Conservation (phyloP, 2,797 vertebrate species). For the Sebastes iracundus region DNA sequence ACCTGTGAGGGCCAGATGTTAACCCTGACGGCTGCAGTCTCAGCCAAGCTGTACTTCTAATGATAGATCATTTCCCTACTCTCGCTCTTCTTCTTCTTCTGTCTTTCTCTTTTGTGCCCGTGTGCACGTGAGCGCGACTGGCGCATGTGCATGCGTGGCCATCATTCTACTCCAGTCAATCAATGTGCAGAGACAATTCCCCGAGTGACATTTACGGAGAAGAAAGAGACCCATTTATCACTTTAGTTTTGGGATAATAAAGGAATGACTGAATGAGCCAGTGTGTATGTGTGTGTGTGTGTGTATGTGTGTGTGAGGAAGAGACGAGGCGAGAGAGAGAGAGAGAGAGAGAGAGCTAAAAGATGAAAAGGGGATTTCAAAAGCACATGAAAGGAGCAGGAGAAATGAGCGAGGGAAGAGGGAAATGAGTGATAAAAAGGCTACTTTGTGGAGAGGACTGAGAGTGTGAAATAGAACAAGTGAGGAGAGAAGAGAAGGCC, state of each 20-base stretch:
- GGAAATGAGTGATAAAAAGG: conserved; percentile 82
- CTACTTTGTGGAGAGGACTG: conserved; percentile 77
- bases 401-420: conserved; percentile 80
- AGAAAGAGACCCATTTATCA: conserved; percentile 82
- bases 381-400: conserved; percentile 81
- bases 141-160: conserved; percentile 70
- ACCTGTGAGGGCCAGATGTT: conserved; percentile 60
- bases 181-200: conserved; percentile 80
- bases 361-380: conserved; percentile 81
- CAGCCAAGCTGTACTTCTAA: conserved; percentile 55
- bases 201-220: conserved; percentile 79
- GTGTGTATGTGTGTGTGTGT: conserved; percentile 41
- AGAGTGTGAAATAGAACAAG: conserved; percentile 79
- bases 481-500: conserved; percentile 70
- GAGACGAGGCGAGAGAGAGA: conserved; percentile 34
- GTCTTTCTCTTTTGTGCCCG: conserved; percentile 2
- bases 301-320: neutral
- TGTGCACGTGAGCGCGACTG: conserved; percentile 25
- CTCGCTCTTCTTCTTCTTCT: conserved; percentile 7
- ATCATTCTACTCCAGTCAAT: conserved; percentile 75
- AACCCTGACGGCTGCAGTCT: conserved; percentile 55
- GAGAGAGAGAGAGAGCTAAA: conserved; percentile 53
- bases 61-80: conserved; percentile 52
- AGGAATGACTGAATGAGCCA: conserved; percentile 78
- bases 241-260: conserved; percentile 81